These are phyloP conservation scores for Terebella lapidaria DNA, from an alignment of 2,888 invertebrate genomes.

Conservation along the genomic window DNA sequence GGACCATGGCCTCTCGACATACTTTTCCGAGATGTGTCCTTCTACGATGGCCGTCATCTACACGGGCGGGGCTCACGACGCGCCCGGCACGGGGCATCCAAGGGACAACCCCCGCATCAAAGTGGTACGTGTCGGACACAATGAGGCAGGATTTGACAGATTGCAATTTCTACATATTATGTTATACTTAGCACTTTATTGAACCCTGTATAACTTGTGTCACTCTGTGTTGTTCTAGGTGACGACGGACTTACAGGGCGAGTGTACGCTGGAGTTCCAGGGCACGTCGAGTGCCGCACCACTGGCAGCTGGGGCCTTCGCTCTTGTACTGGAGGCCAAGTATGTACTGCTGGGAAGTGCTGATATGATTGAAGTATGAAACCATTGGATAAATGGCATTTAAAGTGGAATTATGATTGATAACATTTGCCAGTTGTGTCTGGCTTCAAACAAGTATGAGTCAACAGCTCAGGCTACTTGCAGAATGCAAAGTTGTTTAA, in stretches of 20 bases:
- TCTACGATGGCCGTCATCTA: slow-evolving; percentile 38
- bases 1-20: slow-evolving; percentile 32
- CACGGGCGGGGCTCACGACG: slow-evolving; percentile 22
- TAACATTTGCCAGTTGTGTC: too few relatives aligned
- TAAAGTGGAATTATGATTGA: too few relatives aligned
- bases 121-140: slow-evolving; percentile 34
- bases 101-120: slow-evolving; percentile 30
- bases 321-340: slow-evolving; percentile 48
- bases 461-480: too few relatives aligned
- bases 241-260: slow-evolving; percentile 43
- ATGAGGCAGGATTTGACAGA: too few relatives aligned
- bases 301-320: slow-evolving; percentile 46
- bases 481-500: too few relatives aligned
- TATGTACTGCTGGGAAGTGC: slow-evolving; percentile 27
- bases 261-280: slow-evolving; percentile 46
- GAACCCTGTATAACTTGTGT: too few relatives aligned
- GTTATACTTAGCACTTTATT: too few relatives aligned
- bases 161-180: too few relatives aligned
- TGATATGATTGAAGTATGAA: not conserved
- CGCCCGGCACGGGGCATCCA: slow-evolving; percentile 6
- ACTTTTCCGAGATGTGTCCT: slow-evolving; percentile 47
- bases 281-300: slow-evolving; percentile 52
- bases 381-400: not conserved
- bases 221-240: too few relatives aligned
- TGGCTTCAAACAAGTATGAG: too few relatives aligned